Evolutionary conservation across 2,113 vertebrate genomes (phyloP).

Genomic region (Lycaon pictus): DNA sequence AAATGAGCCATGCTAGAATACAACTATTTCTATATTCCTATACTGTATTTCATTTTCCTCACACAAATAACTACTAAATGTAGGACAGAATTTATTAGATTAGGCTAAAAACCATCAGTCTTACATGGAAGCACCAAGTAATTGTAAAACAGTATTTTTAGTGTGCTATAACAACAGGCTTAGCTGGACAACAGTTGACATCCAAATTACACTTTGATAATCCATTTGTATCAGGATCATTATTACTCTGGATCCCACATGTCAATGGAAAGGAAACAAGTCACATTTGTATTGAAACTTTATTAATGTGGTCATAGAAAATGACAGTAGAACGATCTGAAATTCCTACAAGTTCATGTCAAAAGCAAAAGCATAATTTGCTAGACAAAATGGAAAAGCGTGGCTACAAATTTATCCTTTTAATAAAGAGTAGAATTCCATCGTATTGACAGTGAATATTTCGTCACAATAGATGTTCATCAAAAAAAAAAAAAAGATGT

Average conservation of each 20-base stretch:
- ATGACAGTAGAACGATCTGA: background rate
- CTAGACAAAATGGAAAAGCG: background rate
- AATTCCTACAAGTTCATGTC: background rate
- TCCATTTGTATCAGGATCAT: background rate
- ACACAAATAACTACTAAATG: slow-evolving; percentile 1
- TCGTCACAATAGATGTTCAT: background rate
- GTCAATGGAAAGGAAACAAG: background rate
- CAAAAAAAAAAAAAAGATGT: no score
- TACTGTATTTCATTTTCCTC: background rate
- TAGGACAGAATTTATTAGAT: background rate
- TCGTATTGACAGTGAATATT: background rate
- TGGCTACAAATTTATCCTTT: background rate
- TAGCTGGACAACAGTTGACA: background rate
- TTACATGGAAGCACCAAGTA: background rate
- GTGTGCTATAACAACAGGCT: background rate
- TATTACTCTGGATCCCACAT: slow-evolving; percentile 26
- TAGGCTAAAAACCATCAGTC: background rate
- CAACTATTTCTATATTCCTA: background rate
- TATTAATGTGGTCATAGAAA: slow-evolving; percentile 45
- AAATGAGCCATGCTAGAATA: background rate
- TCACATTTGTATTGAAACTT: slow-evolving; percentile 41
- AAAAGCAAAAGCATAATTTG: background rate
- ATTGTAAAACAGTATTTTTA: background rate
- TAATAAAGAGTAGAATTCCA: background rate
- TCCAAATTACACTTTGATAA: background rate